Evolutionary conservation across 2,113 vertebrate species (phyloP).

Genomic region (Centropristis striata): DNA sequence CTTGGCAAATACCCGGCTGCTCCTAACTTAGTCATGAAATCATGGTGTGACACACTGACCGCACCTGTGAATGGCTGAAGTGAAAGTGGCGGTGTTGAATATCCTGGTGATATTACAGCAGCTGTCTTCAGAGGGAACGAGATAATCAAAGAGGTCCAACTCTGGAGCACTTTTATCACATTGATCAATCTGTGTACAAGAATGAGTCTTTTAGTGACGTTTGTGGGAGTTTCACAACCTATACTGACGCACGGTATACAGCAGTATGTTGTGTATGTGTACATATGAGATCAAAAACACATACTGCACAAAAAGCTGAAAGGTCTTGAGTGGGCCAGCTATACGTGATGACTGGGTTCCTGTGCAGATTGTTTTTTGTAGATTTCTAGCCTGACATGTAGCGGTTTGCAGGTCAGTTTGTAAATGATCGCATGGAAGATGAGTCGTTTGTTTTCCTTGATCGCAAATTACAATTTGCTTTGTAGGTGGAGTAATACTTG

Average conservation of each 20-base stretch:
- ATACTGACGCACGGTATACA: constrained; percentile 4
- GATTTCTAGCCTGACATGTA: background rate
- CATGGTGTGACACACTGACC: constrained; percentile 49
- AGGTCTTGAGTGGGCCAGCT: constrained; percentile 11
- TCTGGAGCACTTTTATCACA: background rate
- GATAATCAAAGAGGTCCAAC: constrained; percentile 16
- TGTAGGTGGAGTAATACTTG: no score
- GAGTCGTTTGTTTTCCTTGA: no score
- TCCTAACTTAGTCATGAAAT: constrained; percentile 37
- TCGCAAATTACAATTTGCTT: no score
- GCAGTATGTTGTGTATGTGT: background rate
- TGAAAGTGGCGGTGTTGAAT: constrained; percentile 20
- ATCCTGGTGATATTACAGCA: constrained; percentile 29
- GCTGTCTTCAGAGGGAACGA: constrained; percentile 12
- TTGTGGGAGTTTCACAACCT: constrained; percentile 38
- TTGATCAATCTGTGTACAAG: constrained; percentile 17
- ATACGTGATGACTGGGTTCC: background rate
- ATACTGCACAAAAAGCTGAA: constrained; percentile 8
- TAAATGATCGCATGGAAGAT: background rate
- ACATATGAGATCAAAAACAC: background rate
- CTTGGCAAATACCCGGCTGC: constrained; percentile 10
- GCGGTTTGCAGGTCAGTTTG: no score
- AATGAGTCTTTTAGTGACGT: constrained; percentile 47
- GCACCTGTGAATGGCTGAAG: constrained; percentile 37
- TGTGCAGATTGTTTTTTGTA: background rate